These are phyloP conservation scores for Brenthis ino DNA, from an alignment of 2,888 invertebrate species.

Conservation along the genomic window DNA sequence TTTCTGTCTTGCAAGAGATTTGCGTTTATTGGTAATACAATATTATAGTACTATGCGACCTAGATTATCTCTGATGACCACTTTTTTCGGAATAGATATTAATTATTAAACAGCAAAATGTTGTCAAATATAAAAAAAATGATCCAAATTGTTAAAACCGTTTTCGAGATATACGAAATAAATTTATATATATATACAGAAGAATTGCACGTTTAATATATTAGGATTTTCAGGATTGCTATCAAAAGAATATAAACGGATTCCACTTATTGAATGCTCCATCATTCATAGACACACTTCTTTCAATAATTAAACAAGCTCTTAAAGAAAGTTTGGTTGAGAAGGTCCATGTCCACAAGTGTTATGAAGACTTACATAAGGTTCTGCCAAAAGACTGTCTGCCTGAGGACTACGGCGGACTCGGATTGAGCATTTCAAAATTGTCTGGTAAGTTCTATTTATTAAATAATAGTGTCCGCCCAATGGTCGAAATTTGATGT, in stretches of 20 bases:
- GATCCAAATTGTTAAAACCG: too few species aligned
- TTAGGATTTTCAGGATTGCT: conserved; percentile 52
- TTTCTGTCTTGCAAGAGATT: too few species aligned
- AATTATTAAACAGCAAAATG: too few species aligned
- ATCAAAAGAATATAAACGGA: conserved; percentile 59
- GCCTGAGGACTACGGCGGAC: conserved; percentile 56
- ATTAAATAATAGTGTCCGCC: neutral
- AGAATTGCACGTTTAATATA: neutral
- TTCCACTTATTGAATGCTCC: conserved; percentile 66
- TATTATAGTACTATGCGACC: too few species aligned
- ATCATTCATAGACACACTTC: conserved; percentile 58
- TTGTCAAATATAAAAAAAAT: too few species aligned
- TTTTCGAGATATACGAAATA: too few species aligned
- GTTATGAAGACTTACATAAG: conserved; percentile 44
- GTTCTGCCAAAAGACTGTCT: conserved; percentile 48
- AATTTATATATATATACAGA: neutral
- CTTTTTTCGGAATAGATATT: too few species aligned
- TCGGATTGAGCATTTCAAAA: conserved; percentile 27
- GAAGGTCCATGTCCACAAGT: conserved; percentile 45
- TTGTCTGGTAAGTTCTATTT: conserved; percentile 15
- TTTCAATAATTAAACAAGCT: conserved; percentile 58
- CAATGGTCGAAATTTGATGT: neutral
- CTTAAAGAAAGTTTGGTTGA: conserved; percentile 49
- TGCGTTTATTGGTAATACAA: too few species aligned
- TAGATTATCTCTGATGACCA: too few species aligned